Evolutionary conservation across 2,888 invertebrate species (phyloP).

Genomic region (Malachius bipustulatus): DNA sequence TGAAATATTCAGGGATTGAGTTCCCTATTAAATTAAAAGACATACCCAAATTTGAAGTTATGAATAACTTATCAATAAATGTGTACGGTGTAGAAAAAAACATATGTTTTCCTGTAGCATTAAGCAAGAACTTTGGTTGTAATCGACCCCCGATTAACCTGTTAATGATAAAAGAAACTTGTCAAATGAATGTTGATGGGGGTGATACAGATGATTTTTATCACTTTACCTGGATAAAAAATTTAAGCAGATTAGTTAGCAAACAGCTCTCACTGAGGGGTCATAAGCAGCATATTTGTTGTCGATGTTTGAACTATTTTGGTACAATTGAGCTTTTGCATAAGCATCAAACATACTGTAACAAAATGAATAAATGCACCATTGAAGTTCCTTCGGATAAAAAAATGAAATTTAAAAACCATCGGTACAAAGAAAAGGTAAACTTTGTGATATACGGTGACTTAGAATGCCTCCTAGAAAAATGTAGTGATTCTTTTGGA

Average conservation of each 20-base stretch:
- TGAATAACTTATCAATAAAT: slow-evolving; percentile 21
- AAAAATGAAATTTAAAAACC: background rate
- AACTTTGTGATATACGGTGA: background rate
- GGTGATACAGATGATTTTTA: no score
- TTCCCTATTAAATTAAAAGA: slow-evolving; percentile 21
- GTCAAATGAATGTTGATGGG: no score
- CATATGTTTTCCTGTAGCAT: slow-evolving; percentile 5
- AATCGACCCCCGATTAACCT: no score
- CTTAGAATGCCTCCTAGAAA: background rate
- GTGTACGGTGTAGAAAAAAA: slow-evolving; percentile 18
- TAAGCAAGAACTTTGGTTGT: slow-evolving; percentile 12
- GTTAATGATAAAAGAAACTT: slow-evolving; percentile 16
- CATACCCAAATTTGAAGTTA: slow-evolving; percentile 22
- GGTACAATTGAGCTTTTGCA: background rate
- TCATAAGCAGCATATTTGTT: background rate
- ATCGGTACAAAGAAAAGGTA: background rate
- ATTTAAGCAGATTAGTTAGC: slow-evolving; percentile 13
- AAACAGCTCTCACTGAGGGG: no score
- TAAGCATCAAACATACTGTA: background rate
- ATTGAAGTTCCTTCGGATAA: background rate
- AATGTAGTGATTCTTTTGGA: no score
- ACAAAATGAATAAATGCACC: background rate
- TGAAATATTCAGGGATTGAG: slow-evolving; percentile 20
- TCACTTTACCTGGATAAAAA: slow-evolving; percentile 19
- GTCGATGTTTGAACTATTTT: slow-evolving; percentile 1